Conservation (phyloP, 2,113 vertebrate genomes). For the Trogon melanurus region DNA sequence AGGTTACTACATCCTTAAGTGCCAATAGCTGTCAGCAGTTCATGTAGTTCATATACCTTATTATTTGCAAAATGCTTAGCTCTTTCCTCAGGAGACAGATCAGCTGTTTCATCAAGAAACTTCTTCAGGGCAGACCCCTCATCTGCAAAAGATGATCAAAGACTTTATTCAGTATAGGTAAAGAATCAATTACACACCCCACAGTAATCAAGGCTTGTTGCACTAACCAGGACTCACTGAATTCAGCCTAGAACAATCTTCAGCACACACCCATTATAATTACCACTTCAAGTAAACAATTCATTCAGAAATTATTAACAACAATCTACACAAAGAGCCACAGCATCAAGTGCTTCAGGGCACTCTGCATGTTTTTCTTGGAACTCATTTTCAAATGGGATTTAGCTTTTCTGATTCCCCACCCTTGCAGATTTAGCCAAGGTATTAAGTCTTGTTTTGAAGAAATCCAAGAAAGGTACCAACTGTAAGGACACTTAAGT, state of each 20-base stretch:
- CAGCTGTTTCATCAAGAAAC: slow-evolving; percentile 89
- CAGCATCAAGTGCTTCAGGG: neutral
- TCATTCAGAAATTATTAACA: neutral
- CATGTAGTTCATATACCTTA: slow-evolving; percentile 75
- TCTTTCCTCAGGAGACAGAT: slow-evolving; percentile 88
- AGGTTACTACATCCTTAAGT: neutral
- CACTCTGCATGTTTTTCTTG: neutral
- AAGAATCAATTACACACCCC: neutral
- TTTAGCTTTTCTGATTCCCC: neutral
- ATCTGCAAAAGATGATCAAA: slow-evolving; percentile 68
- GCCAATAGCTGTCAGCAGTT: neutral
- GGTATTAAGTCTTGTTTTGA: neutral
- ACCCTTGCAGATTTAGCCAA: neutral
- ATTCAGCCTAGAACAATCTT: neutral
- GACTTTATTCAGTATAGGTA: neutral
- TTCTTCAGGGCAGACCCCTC: slow-evolving; percentile 87
- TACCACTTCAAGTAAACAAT: neutral
- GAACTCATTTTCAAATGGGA: neutral
- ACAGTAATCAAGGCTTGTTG: neutral
- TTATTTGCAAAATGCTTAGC: slow-evolving; percentile 91
- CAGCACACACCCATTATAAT: neutral
- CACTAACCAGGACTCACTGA: neutral
- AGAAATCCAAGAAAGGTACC: neutral
- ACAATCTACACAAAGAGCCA: neutral
- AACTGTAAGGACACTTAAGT: neutral